Percentiles rank a stretch among this genome's conserved stretches.
Conservation (phyloP, 2,888 invertebrate genomes). For the Halictus ligatus region DNA sequence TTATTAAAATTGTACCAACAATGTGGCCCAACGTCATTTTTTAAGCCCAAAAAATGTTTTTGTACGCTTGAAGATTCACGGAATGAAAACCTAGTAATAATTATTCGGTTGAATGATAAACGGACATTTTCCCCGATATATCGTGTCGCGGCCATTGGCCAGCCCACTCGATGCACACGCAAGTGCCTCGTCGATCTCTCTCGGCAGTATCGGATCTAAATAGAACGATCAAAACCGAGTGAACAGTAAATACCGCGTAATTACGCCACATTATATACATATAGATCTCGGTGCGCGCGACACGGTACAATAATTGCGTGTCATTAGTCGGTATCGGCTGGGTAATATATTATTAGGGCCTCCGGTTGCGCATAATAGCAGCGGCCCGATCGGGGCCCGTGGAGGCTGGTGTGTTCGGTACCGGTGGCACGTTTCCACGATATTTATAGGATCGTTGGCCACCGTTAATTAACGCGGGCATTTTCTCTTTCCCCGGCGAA, state of each 20-base stretch:
- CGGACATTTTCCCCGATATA: neutral
- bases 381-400: neutral
- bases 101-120: neutral
- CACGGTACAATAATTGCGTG: constrained; percentile 54
- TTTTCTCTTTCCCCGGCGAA: neutral
- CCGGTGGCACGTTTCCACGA: constrained; percentile 37
- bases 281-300: constrained; percentile 27
- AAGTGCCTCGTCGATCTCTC: constrained; percentile 14
- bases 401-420: constrained; percentile 11
- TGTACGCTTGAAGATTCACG: neutral
- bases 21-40: neutral
- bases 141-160: constrained; percentile 4
- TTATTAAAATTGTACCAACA: too few relatives aligned
- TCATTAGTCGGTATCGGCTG: constrained; percentile 45
- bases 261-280: constrained; percentile 45
- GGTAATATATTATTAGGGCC: constrained; percentile 39
- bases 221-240: constrained; percentile 52
- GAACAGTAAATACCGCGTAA: constrained; percentile 48
- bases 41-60: neutral
- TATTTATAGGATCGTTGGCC: constrained; percentile 44
- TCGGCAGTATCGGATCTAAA: constrained; percentile 34
- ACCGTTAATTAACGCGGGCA: constrained; percentile 46
- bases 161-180: neutral
- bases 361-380: constrained; percentile 30
- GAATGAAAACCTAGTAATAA: neutral